Evolutionary conservation across 2,113 vertebrate genomes (phyloP), one percentile per base, ranked within the genome.

Genomic region (Psophia crepitans): DNA sequence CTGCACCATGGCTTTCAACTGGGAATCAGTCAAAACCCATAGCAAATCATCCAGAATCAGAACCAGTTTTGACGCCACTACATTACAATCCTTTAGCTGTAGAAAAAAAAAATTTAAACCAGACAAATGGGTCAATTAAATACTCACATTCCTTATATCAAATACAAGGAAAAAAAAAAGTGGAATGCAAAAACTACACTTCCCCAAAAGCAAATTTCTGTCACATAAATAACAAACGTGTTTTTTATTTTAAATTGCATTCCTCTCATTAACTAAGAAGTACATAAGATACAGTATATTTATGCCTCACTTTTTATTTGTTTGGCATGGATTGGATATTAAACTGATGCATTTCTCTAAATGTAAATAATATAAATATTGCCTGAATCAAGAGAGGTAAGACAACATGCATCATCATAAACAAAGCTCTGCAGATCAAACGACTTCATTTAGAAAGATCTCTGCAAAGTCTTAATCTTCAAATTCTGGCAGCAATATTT

Each of bases 1-100:
- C 65, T 99, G 99, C 76, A 99, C 99, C 99, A 99, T 99, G 88
- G 99, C 99, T 98, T 99, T 99, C 92, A 99, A 98, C 94, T 99
- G 99, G 22, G 99, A 99, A 98, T 99, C 99, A 3, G 99, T 99
- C 97, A 99, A 98, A 95, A 99, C 99, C 99, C 99, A 99, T 19
- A 99, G 97, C 95, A 99, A 98, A 96, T 99, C 99, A 95, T 99
- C 99, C 98, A 99, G 94, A 96, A 99, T 98, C 78, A 99, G 98
- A 93, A 99, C 97, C 97, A 99, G 98, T 95, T 99, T 99, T 77
- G 99, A 99, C 80, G 99, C 99, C 97, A 99, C 98, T 68, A 99
- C 99, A 78, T 99, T 99, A 96, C 99, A 99, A 96, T 99, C 99
- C 95, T 99, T 99, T 89, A 99, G 98, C 99, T 99, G 96, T 74